Conservation (phyloP, 2,888 invertebrate species). For the Drosophila formosana region DNA sequence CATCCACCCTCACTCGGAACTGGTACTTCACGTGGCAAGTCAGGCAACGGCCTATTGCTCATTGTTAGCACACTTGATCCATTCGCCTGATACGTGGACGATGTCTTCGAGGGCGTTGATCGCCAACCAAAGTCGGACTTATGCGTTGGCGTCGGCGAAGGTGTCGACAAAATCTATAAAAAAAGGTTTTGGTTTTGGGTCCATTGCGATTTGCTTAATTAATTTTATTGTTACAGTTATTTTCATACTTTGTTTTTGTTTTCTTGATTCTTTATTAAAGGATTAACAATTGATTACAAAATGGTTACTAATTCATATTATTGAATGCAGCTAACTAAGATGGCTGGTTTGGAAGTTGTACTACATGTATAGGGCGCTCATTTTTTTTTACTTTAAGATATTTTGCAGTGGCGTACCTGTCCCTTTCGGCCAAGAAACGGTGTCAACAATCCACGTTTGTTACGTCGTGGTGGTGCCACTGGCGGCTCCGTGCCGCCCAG, state of each 20-base stretch:
- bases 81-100: background rate
- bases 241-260: slow-evolving; percentile 10
- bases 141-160: slow-evolving; percentile 81
- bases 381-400: slow-evolving; percentile 79
- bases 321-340: slow-evolving; percentile 49
- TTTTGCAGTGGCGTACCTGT: slow-evolving; percentile 85
- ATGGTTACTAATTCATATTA: slow-evolving; percentile 65
- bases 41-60: slow-evolving; percentile 86
- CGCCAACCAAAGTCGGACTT: slow-evolving; percentile 70
- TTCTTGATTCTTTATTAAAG: slow-evolving; percentile 72
- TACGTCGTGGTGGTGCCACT: slow-evolving; percentile 89
- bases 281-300: slow-evolving; percentile 74
- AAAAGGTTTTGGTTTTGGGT: slow-evolving; percentile 47
- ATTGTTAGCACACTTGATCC: slow-evolving; percentile 33
- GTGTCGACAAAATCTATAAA: slow-evolving; percentile 71
- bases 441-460: slow-evolving; percentile 87
- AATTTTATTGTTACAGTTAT: slow-evolving; percentile 25
- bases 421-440: slow-evolving; percentile 85
- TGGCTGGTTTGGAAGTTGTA: slow-evolving; percentile 26
- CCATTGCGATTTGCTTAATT: slow-evolving; percentile 36
- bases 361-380: slow-evolving; percentile 8
- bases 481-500: slow-evolving; percentile 84
- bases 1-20: slow-evolving; percentile 80
- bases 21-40: slow-evolving; percentile 84
- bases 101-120: slow-evolving; percentile 21